These are phyloP conservation scores for Amblyteles armatorius DNA, from an alignment of 2,888 invertebrate genomes.

Conservation along the genomic window DNA sequence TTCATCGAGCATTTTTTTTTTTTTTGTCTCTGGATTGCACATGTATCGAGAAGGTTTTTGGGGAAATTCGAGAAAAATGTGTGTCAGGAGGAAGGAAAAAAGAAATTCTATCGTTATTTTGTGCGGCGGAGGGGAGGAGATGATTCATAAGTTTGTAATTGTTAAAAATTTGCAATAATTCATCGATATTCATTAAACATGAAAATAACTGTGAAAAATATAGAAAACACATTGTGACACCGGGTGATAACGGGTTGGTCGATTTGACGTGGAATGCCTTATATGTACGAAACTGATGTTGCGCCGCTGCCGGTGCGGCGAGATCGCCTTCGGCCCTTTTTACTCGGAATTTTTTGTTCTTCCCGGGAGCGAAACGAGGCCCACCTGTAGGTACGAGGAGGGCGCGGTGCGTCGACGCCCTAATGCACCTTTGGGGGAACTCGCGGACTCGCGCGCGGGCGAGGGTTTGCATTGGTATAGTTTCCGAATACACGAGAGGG, in stretches of 20 bases:
- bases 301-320: slow-evolving; percentile 33
- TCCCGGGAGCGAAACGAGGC: slow-evolving; percentile 53
- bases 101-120: neutral
- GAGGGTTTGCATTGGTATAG: slow-evolving; percentile 14
- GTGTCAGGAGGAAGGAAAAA: neutral
- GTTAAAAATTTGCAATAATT: neutral
- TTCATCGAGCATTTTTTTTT: neutral
- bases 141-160: neutral
- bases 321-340: slow-evolving; percentile 56
- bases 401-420: slow-evolving; percentile 42
- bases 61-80: neutral
- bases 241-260: neutral
- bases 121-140: neutral
- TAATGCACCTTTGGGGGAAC: slow-evolving; percentile 55
- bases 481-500: slow-evolving; percentile 46
- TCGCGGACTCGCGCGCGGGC: slow-evolving; percentile 12
- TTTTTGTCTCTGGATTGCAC: neutral
- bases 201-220: neutral
- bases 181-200: neutral
- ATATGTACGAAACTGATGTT: slow-evolving; percentile 14
- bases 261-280: slow-evolving; percentile 16
- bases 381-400: slow-evolving; percentile 59
- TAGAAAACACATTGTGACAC: neutral
- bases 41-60: neutral
- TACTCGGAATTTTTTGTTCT: slow-evolving; percentile 66